Percentiles rank a stretch among this genome's conserved stretches.
Evolutionary conservation across 2,888 invertebrate genomes (phyloP).

Genomic region (Athrips mouffetella): DNA sequence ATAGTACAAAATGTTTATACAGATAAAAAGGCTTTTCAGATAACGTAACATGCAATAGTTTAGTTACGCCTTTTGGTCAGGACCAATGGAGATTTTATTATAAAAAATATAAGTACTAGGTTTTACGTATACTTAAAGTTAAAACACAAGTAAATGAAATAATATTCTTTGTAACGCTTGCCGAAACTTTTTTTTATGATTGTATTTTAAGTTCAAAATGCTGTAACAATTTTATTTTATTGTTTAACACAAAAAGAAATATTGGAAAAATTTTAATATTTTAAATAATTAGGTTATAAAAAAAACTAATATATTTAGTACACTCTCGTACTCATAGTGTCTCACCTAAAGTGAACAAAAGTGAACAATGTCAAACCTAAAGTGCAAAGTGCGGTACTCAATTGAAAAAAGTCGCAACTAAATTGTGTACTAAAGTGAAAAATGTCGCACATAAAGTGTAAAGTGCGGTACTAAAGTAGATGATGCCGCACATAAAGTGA

Average conservation of each 20-base stretch:
- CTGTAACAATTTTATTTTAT: too few species aligned
- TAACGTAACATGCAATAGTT: background rate
- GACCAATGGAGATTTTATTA: too few species aligned
- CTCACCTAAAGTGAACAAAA: slow-evolving; percentile 3
- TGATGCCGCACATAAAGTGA: slow-evolving; percentile 34
- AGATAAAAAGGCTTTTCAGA: slow-evolving; percentile 4
- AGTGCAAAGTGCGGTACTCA: background rate
- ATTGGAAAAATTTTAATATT: too few species aligned
- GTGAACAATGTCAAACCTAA: slow-evolving; percentile 6
- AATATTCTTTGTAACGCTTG: background rate
- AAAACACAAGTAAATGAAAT: background rate
- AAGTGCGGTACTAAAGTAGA: slow-evolving; percentile 18
- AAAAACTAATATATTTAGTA: too few species aligned
- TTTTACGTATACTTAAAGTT: too few species aligned
- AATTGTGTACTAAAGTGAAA: slow-evolving; percentile 16
- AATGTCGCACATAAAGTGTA: slow-evolving; percentile 14
- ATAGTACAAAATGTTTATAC: background rate
- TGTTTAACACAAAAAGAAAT: too few species aligned
- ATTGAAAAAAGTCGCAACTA: background rate
- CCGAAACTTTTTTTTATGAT: too few species aligned
- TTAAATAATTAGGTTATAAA: too few species aligned
- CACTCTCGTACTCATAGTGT: background rate
- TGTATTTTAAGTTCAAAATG: too few species aligned
- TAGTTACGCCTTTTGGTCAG: background rate
- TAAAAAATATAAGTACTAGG: too few species aligned